These are phyloP conservation scores for Congeria kusceri DNA, from an alignment of 2,888 invertebrate genomes.

Conservation along the genomic window DNA sequence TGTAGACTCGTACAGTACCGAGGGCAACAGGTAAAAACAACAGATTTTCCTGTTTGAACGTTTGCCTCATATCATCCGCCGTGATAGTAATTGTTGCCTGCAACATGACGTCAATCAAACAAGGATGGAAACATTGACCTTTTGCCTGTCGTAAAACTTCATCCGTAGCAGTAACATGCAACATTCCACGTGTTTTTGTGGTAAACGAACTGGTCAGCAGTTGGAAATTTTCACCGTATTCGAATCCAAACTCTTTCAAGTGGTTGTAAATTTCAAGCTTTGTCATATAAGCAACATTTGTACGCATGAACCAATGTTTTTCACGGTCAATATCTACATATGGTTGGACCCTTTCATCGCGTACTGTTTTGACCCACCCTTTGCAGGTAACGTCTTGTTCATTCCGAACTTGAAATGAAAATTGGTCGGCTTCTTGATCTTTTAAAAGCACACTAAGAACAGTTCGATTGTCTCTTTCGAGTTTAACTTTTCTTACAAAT, in stretches of 20 bases:
- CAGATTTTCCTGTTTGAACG: slow-evolving; percentile 9
- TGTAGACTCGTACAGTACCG: slow-evolving; percentile 1
- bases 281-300: too few species aligned
- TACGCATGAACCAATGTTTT: too few species aligned
- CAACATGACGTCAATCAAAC: slow-evolving; percentile 1
- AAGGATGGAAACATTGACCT: not conserved
- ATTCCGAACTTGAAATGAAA: too few species aligned
- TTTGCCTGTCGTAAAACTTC: not conserved
- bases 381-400: too few species aligned
- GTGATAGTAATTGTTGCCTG: not conserved
- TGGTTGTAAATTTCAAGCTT: not conserved
- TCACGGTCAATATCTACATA: too few species aligned
- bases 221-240: not conserved
- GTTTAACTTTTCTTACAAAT: too few species aligned
- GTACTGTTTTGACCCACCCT: too few species aligned
- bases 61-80: not conserved
- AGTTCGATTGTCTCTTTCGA: too few species aligned
- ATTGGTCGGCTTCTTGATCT: too few species aligned
- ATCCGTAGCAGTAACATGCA: not conserved
- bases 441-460: too few species aligned
- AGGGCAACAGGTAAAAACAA: slow-evolving; percentile 17
- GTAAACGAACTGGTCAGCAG: not conserved
- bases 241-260: not conserved
- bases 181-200: not conserved
- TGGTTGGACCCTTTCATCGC: too few species aligned